phyloP scores from a whole-genome alignment of 1,140 invertebrate species.

The Drosophila tani region DNA sequence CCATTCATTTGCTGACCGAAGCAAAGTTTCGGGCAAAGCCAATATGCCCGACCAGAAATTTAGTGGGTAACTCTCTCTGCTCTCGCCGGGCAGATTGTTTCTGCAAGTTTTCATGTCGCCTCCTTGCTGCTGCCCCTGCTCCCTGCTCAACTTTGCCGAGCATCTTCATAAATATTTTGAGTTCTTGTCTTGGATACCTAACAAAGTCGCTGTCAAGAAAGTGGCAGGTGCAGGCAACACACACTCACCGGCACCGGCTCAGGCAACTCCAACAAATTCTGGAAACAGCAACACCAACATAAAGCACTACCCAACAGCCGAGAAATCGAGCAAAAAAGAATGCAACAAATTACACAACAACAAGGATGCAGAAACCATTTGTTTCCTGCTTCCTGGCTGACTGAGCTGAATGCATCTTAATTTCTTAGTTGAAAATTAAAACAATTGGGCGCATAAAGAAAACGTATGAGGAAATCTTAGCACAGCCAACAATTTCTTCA shows the following conservation, averaged over 20 bases:
- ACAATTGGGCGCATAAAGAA: not conserved
- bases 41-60: constrained; percentile 4
- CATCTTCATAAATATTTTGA: constrained; percentile 78
- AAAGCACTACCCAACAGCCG: constrained; percentile 2
- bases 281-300: not conserved
- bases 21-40: constrained; percentile 4
- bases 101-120: constrained; percentile 71
- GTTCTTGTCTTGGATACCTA: constrained; percentile 63
- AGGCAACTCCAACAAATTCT: constrained; percentile 22
- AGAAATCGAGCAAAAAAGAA: constrained; percentile 11
- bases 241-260: constrained; percentile 12
- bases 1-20: constrained; percentile 8
- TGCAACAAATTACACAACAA: constrained; percentile 10
- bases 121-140: constrained; percentile 21
- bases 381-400: constrained; percentile 13
- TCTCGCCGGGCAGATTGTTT: constrained; percentile 63
- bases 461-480: no score
- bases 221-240: constrained; percentile 44
- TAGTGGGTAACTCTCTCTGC: constrained; percentile 1
- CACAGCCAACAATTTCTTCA: not conserved
- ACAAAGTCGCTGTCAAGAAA: constrained; percentile 44
- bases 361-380: constrained; percentile 15
- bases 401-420: constrained; percentile 8
- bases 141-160: constrained; percentile 47
- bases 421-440: constrained; percentile 7